Evolutionary conservation across 2,888 invertebrate species (phyloP), one percentile per base, ranked within the genome.

Genomic region (Eueremaeus valkanovi): DNA sequence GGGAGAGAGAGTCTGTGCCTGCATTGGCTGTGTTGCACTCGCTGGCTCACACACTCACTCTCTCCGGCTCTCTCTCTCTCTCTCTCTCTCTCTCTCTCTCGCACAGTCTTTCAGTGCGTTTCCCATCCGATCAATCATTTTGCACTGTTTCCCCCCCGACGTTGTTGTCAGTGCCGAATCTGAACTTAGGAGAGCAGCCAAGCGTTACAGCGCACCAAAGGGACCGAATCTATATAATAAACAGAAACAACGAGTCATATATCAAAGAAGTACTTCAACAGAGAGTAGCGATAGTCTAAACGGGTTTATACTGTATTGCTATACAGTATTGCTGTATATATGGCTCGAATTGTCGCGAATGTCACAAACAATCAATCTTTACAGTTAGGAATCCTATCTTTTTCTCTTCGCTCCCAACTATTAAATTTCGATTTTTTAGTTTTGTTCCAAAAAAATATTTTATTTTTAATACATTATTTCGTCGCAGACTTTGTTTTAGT

Each of bases 81-180:
- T 11, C 45, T 16, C 3, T 21, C 33, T 40, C 36, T 5, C 51
- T 51, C 51, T 51, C 51, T 51, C 66, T 21, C 3, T 45, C 72
- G 42, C 72, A 29, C 58, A 29, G 8, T 58, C 58, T 58, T 29
- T 29, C 58, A 29, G 29, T 58, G 29, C 58, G 29, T 66, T 66
- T 66, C 33, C 42, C 40, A 36, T 36, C 66, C 66, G 61, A 55
- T 74, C 74, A 63, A 74, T 61, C 45, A 74, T 74, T 61, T 58
- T 68, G 58, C 33, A 36, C 21, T 61, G 66, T 49, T n/a, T 74
- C 24, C 40, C 58, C 24, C 63, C 63, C 33, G 18, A 40, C 74
- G 42, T 66, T 36, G 61, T 42, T 61, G 63, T 74, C 68, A 74
- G 58, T 63, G 66, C 74, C 74, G 61, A 74, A 55, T 74, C 61